Conservation (phyloP, 2,797 vertebrate species). For the Dendrocincla fuliginosa region DNA sequence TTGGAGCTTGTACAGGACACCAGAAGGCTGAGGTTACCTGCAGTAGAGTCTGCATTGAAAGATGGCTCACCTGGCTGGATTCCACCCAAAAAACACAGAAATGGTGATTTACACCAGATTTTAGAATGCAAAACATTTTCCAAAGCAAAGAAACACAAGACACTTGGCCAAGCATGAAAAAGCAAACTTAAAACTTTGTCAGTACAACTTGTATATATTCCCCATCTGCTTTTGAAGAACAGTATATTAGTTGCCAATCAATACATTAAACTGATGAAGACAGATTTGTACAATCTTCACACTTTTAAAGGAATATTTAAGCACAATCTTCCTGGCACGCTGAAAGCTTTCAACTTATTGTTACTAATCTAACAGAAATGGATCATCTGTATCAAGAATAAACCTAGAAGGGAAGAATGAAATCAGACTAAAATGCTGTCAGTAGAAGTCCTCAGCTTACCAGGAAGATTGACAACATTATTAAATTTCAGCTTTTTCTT, state of each 20-base stretch:
- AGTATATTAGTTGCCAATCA: background rate
- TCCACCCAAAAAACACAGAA: background rate
- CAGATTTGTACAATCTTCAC: background rate
- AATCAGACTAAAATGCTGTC: background rate
- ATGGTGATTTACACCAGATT: background rate
- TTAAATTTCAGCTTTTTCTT: constrained; percentile 18
- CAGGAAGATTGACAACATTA: background rate
- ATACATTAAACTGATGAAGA: background rate
- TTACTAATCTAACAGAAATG: background rate
- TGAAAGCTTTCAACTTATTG: background rate
- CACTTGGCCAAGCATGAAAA: background rate
- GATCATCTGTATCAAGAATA: background rate
- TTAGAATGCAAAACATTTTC: background rate
- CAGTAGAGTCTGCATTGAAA: background rate
- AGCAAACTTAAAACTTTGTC: background rate
- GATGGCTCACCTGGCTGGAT: background rate
- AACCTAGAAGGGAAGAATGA: background rate
- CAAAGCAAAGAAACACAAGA: background rate
- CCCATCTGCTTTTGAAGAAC: background rate
- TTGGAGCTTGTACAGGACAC: background rate
- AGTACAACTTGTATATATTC: background rate
- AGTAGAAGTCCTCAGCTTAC: background rate
- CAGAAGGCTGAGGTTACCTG: background rate
- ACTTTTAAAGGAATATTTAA: background rate
- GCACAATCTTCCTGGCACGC: background rate